Conservation (phyloP, 1,140 invertebrate genomes). For the Formica selysi region DNA sequence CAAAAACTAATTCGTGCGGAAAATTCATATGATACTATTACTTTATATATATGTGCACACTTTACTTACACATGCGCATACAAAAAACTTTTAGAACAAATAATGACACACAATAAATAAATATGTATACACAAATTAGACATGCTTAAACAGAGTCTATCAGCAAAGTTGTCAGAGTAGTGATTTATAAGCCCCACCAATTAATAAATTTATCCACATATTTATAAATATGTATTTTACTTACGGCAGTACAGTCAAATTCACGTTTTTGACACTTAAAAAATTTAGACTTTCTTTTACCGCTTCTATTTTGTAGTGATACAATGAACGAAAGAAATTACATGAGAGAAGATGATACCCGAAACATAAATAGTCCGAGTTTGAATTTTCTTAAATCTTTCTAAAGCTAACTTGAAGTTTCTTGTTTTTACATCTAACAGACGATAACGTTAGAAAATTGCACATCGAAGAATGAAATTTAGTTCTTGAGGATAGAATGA, state of each 20-base stretch:
- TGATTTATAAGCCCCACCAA: slow-evolving; percentile 67
- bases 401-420: slow-evolving; percentile 40
- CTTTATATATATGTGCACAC: slow-evolving; percentile 56
- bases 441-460: slow-evolving; percentile 45
- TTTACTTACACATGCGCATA: slow-evolving; percentile 50
- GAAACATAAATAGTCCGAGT: slow-evolving; percentile 50
- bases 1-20: slow-evolving; percentile 45
- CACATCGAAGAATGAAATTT: slow-evolving; percentile 55
- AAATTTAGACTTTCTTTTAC: slow-evolving; percentile 78
- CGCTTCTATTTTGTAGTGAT: slow-evolving; percentile 65
- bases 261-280: slow-evolving; percentile 67
- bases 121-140: slow-evolving; percentile 61
- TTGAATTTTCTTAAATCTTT: slow-evolving; percentile 53
- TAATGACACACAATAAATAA: slow-evolving; percentile 66
- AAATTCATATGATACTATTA: slow-evolving; percentile 33
- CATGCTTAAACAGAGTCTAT: slow-evolving; percentile 79
- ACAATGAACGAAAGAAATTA: slow-evolving; percentile 58
- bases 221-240: slow-evolving; percentile 71
- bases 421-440: slow-evolving; percentile 24
- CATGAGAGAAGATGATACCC: slow-evolving; percentile 42
- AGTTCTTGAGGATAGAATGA: slow-evolving; percentile 44
- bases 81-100: slow-evolving; percentile 46
- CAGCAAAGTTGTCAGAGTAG: slow-evolving; percentile 76
- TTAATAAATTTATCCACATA: slow-evolving; percentile 68
- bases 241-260: slow-evolving; percentile 80